phyloP scores from a whole-genome alignment of 2,797 vertebrate genomes.

The Brachymystax lenok region DNA sequence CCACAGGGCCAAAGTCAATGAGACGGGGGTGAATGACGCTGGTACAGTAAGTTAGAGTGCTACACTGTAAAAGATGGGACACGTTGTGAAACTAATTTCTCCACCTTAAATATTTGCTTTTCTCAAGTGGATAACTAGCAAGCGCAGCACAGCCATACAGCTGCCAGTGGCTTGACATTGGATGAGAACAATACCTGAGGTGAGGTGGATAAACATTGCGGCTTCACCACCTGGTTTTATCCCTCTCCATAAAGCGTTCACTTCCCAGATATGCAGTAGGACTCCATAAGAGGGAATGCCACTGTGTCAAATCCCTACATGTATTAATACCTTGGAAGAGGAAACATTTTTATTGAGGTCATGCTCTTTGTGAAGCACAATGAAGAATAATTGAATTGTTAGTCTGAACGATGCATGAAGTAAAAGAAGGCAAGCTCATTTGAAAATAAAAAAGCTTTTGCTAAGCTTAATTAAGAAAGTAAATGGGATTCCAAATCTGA shows the following conservation, averaged over 20 bases:
- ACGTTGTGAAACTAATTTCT: neutral
- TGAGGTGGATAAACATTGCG: neutral
- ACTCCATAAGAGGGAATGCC: neutral
- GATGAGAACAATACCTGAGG: neutral
- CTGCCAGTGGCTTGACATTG: neutral
- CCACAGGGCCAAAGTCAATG: neutral
- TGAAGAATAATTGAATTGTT: constrained; percentile 21
- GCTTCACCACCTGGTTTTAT: neutral
- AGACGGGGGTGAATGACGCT: neutral
- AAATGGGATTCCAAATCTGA: neutral
- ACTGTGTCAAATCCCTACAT: constrained; percentile 13
- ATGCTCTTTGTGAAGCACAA: constrained; percentile 16
- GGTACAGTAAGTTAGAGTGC: neutral
- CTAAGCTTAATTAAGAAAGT: neutral
- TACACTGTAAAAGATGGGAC: neutral
- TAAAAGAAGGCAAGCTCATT: neutral
- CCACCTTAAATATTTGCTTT: neutral
- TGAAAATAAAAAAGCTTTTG: neutral
- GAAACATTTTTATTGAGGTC: constrained; percentile 16
- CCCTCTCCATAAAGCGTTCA: neutral
- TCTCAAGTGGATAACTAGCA: constrained; percentile 1
- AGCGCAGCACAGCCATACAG: neutral
- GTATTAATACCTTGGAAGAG: constrained; percentile 19
- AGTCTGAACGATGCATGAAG: neutral
- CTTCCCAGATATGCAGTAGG: neutral